phyloP scores from a whole-genome alignment of 2,113 vertebrate species.

The Oceanites oceanicus region DNA sequence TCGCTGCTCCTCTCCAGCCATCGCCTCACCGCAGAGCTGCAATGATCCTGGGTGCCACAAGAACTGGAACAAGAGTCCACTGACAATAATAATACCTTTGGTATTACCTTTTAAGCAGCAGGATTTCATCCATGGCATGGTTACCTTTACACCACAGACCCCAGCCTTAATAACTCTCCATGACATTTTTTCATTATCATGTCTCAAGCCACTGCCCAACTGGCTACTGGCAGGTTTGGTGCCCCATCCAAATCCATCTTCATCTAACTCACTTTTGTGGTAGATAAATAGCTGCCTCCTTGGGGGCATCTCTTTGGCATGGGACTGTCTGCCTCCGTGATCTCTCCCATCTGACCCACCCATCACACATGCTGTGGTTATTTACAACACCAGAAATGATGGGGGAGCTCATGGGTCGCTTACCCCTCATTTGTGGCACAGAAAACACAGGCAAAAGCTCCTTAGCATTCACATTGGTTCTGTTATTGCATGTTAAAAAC shows the following conservation, averaged over 20 bases:
- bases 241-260: not conserved
- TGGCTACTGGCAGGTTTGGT: not conserved
- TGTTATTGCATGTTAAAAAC: not conserved
- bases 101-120: not conserved
- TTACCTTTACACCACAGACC: not conserved
- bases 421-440: not conserved
- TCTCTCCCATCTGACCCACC: not conserved
- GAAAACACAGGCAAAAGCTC: not conserved
- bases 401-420: not conserved
- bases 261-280: not conserved
- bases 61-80: not conserved
- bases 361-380: not conserved
- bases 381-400: not conserved
- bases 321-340: not conserved
- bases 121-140: not conserved
- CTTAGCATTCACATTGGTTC: not conserved
- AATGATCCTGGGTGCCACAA: not conserved
- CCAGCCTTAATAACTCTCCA: not conserved
- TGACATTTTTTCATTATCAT: accelerated
- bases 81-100: not conserved
- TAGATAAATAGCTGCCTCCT: not conserved
- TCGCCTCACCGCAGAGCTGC: not conserved
- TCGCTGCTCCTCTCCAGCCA: not conserved
- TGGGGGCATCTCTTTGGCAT: not conserved
- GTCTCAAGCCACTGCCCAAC: not conserved